phyloP scores from a whole-genome alignment of 2,888 invertebrate genomes.

The Anagyrus pseudococci region DNA sequence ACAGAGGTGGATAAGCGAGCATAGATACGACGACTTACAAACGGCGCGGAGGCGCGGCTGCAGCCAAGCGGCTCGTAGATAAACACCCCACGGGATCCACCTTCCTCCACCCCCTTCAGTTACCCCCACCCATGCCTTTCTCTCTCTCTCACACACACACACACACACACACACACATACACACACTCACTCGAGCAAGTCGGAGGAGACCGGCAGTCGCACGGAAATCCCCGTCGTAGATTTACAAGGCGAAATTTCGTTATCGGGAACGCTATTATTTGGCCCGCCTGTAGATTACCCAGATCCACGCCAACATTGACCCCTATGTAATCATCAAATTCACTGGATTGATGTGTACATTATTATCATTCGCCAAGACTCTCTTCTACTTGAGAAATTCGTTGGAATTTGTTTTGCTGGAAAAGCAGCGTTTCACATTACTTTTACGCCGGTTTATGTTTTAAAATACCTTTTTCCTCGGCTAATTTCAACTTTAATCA shows the following conservation, averaged over 20 bases:
- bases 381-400: no score
- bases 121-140: no score
- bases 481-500: no score
- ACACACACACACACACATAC: no score
- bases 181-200: background rate
- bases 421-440: no score
- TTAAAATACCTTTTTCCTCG: no score
- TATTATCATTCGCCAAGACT: no score
- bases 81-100: conserved; percentile 45
- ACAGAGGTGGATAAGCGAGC: conserved; percentile 9
- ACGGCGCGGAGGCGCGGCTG: background rate
- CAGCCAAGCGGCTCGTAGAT: conserved; percentile 46
- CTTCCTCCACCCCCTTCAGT: conserved; percentile 1
- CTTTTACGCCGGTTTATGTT: no score
- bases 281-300: conserved; percentile 16
- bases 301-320: background rate
- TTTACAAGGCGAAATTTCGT: conserved; percentile 49
- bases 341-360: background rate
- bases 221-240: conserved; percentile 42
- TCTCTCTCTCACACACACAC: no score
- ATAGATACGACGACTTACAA: conserved; percentile 7
- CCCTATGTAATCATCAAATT: background rate
- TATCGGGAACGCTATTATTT: conserved; percentile 45
- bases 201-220: conserved; percentile 29
- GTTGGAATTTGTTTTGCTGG: no score